Base-by-base conservation (phyloP, 2,888 invertebrate genomes). In the Syrphus vitripennis region DNA sequence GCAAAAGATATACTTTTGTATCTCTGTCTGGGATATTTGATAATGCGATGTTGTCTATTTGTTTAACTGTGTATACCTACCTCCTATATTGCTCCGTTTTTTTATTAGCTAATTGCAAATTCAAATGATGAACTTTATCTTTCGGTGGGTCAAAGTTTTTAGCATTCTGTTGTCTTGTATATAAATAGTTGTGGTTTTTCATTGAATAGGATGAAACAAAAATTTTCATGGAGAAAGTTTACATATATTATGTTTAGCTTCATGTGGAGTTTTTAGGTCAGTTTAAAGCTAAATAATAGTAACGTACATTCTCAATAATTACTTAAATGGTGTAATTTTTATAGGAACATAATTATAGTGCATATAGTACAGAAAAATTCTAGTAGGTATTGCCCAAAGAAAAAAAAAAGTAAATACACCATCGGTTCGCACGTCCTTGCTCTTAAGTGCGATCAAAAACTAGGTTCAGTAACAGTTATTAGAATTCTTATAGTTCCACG, bases 1-100 rank as follows among this genome's bases (percentile, higher is more conserved):
- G 42, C 50, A 45, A 70, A 53, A 72, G 65, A 71, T 67, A 71
- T 67, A 72, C 65, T 61, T n/a, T 65, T 63, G 42, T 45, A 37
- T 42, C 26, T 26, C 37, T 57, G 65, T 65, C 34, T 70, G 71
- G 53, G 16, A 53, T n/a, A n/a, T 70, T 26, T 55, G 26, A 42
- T 67, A 14, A 4, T 42, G 12, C 16, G 3, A 1, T 26, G 16
- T 29, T 19, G 42, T 31, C 42, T 65, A 12, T 45, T 65, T 45
- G 45, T 65, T 65, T 45, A 65, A 63, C 45, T 26, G 63, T 26
- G 34, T 12, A 34, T 34, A 34, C 3, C 12, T 6, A 34, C n/a
- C n/a, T n/a, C n/a, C n/a, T n/a, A n/a, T 34, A 63, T 12, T 12
- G 42, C 29, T 63, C 59, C 59, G 37, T 37, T 42, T 40, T 57